Evolutionary conservation across 2,797 vertebrate genomes (phyloP), one percentile per base, ranked within the genome.

Genomic region (Botia kubotai): DNA sequence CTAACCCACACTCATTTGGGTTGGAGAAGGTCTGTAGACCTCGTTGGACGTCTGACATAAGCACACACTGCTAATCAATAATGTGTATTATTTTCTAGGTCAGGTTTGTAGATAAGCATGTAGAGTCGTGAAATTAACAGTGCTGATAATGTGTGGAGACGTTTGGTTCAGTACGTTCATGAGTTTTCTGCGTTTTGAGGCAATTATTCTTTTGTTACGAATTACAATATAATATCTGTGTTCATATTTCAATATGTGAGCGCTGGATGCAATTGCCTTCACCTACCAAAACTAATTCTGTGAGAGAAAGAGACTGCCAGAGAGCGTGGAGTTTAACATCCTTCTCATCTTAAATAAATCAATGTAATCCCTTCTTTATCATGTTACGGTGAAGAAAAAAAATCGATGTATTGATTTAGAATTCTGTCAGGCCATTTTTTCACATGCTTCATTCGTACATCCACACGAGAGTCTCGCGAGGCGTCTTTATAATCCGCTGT

Each of bases 161-260:
- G 33, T 33, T 33, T 33, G 33, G 33, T 33, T 3, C 33, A 33
- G 33, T 33, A 33, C 33, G 4, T 33, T 33, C 33, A 3, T 33
- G 33, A 33, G 3, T 33, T 33, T 33, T 33, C 33, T 33, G 33
- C 3, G 2, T 33, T 33, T 33, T 33, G 33, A 33, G 33, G 4
- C 33, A 33, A 33, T 3, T 33, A 33, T 33, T 33, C 23, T 82
- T 82, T 82, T 68, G 67, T 75, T 39, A 81, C 60, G 39, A 68
- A 77, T 82, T 69, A 73, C 63, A 74, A 23, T 55, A 77, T 72
- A 75, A 60, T 77, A 33, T 67, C 72, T 80, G 79, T 39, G 23
- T 26, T 26, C 23, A 26, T 1, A 19, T 80, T 74, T 16, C 29
- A 77, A 67, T 67, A 36, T 82, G 36, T 65, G 14, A 63, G 39